Evolutionary conservation across 1,140 invertebrate genomes (phyloP), one percentile per base, ranked within the genome.

Genomic region (Drosophila nannoptera): DNA sequence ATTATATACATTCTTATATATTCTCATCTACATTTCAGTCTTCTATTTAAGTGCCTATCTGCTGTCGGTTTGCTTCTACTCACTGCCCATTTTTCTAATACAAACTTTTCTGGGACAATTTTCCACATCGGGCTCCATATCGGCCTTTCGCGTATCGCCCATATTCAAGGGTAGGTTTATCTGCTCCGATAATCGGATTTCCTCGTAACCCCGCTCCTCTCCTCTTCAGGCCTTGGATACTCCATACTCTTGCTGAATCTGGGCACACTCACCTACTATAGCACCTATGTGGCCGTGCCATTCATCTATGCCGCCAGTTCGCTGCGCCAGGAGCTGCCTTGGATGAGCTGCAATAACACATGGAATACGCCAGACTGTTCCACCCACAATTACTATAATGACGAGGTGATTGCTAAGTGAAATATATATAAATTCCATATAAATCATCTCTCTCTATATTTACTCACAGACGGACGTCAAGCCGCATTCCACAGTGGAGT

Each of bases 61-160:
- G n/a, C 29, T 83, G 56, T 71, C 83, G 3, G 78, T 88, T 55
- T 49, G 78, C 6, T 78, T 88, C 12, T 83, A 83, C 35, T 78
- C 78, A 12, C 67, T 88, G 62, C 87, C 87, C 45, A 76, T 87
- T 70, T 89, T 89, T 78, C 48, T 88, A 38, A 78, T 89, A 59
- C 87, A 89, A 84, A 82, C 87, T 54, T 89, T 88, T 84, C 35
- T 89, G 58, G 87, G 87, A 31, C 87, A 89, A 48, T 89, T 89
- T 38, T 89, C 87, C 5, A 69, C 81, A 14, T 88, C 87, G 5
- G 87, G 87, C 9, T 54, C 78, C 0, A 87, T 89, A 31, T 87
- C 87, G 31, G 87, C 87, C 36, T 89, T 88, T 78, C 87, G 87
- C n/a, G 84, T 87, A 31, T 77, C 87, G 35, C 87, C 87, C n/a